A percentile compares a stretch with the other conserved stretches of the same genome.
These are phyloP conservation scores for Acleris emargana DNA, from an alignment of 2,888 invertebrate species.

Conservation along the genomic window DNA sequence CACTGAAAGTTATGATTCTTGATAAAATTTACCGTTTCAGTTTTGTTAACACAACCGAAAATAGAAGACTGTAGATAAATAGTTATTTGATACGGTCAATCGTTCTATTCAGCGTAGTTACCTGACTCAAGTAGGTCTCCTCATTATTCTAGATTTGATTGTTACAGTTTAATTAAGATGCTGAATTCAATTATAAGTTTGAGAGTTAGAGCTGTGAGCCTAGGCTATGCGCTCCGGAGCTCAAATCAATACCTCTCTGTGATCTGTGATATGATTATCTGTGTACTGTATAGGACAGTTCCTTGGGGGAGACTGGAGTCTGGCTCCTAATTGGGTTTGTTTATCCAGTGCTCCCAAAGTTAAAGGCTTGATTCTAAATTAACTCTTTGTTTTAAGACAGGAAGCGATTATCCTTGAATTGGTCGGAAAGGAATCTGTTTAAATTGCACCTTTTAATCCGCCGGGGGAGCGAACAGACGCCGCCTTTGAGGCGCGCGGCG, in stretches of 20 bases:
- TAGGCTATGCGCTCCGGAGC: conserved; percentile 55
- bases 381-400: conserved; percentile 42
- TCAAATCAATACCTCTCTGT: conserved; percentile 60
- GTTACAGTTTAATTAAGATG: conserved; percentile 70
- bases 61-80: background rate
- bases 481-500: conserved; percentile 46
- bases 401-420: conserved; percentile 46
- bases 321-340: conserved; percentile 31
- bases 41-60: background rate
- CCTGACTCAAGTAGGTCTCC: conserved; percentile 42
- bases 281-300: conserved; percentile 35
- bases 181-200: conserved; percentile 71
- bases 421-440: conserved; percentile 52
- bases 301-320: conserved; percentile 20
- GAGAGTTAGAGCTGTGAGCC: conserved; percentile 54
- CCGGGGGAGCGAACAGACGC: conserved; percentile 43
- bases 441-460: conserved; percentile 59
- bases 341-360: conserved; percentile 38
- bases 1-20: conserved; percentile 2
- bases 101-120: conserved; percentile 1
- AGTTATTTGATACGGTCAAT: background rate
- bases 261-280: conserved; percentile 49
- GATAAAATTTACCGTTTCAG: background rate
- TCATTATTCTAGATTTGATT: conserved; percentile 64
- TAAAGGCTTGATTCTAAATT: conserved; percentile 39